Conservation (phyloP, 2,888 invertebrate genomes). For the Macrosiphum euphorbiae region DNA sequence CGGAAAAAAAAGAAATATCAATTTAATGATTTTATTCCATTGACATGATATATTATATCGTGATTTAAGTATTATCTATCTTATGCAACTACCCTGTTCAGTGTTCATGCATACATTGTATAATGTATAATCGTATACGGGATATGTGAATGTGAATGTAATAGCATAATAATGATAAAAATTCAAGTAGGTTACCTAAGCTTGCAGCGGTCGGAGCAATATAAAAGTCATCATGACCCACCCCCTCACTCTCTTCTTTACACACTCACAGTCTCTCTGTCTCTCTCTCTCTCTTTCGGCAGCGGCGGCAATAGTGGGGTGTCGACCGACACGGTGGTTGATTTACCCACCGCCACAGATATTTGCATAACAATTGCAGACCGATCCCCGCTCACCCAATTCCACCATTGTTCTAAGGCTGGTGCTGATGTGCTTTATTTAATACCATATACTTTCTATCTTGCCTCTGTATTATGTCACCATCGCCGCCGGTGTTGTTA, state of each 20-base stretch:
- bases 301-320: background rate
- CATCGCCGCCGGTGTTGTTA: background rate
- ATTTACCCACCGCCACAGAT: constrained; percentile 14
- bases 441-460: constrained; percentile 54
- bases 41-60: too few relatives aligned
- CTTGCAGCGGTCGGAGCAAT: background rate
- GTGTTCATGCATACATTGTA: too few relatives aligned
- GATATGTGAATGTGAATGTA: background rate
- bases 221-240: constrained; percentile 45
- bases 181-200: constrained; percentile 53
- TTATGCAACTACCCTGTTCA: too few relatives aligned
- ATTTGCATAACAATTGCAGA: constrained; percentile 59
- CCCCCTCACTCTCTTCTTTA: background rate
- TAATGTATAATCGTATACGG: background rate
- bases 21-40: too few relatives aligned
- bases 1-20: too few relatives aligned
- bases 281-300: background rate
- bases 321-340: constrained; percentile 46
- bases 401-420: constrained; percentile 22
- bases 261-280: background rate
- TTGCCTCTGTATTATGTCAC: constrained; percentile 4
- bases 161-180: constrained; percentile 11
- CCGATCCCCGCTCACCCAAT: background rate
- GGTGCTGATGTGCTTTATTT: constrained; percentile 40
- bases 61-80: too few relatives aligned